Evolutionary conservation across 2,113 vertebrate species (phyloP).

Genomic region (Gadus chalcogrammus): DNA sequence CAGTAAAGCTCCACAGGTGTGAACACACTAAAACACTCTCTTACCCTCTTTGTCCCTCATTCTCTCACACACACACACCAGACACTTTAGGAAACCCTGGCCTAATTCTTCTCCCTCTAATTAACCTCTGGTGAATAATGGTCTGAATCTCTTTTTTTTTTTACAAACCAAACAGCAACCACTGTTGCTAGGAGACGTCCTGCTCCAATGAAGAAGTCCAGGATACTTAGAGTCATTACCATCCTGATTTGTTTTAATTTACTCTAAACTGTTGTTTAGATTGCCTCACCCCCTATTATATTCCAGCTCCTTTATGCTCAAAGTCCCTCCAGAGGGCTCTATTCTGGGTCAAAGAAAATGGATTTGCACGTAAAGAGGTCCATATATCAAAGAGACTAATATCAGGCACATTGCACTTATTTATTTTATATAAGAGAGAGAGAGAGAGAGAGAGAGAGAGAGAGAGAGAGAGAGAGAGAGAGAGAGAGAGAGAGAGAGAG

Average conservation of each 20-base stretch:
- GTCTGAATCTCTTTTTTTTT: conserved; percentile 20
- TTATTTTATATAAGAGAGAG: no score
- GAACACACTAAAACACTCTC: neutral
- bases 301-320: conserved; percentile 30
- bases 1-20: neutral
- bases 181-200: conserved; percentile 58
- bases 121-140: conserved; percentile 44
- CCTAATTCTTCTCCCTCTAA: conserved; percentile 45
- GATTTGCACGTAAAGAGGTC: conserved; percentile 16
- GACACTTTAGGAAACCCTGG: conserved; percentile 48
- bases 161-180: neutral
- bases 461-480: no score
- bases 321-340: conserved; percentile 14
- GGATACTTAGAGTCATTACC: conserved; percentile 31
- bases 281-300: conserved; percentile 19
- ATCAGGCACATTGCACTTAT: neutral
- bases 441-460: no score
- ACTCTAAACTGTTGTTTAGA: conserved; percentile 32
- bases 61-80: conserved; percentile 5
- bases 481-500: no score
- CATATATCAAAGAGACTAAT: conserved; percentile 17
- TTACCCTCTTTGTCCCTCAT: neutral
- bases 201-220: conserved; percentile 17
- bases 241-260: conserved; percentile 37
- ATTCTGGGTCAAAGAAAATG: conserved; percentile 21